These are phyloP conservation scores for Hucho hucho DNA, from an alignment of 2,113 vertebrate species.

Conservation along the genomic window DNA sequence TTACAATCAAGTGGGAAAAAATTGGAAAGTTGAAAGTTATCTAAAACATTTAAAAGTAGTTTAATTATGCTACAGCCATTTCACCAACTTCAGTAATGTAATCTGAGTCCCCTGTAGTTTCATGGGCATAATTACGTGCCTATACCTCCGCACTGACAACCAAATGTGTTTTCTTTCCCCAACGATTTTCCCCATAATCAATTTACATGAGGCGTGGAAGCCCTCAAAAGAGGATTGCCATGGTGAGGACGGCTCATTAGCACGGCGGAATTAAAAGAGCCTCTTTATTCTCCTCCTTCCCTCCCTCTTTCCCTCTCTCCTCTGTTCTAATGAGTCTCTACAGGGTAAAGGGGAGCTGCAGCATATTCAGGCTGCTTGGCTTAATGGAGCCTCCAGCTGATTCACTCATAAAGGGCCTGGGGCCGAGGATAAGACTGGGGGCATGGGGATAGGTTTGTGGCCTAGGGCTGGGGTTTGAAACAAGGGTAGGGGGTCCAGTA, in stretches of 20 bases:
- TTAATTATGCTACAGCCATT: background rate
- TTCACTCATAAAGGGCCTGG: conserved; percentile 40
- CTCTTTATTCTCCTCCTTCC: conserved; percentile 14
- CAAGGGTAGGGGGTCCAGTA: background rate
- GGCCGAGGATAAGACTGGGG: conserved; percentile 14
- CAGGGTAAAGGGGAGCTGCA: conserved; percentile 52
- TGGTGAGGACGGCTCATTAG: conserved; percentile 63
- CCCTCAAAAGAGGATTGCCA: conserved; percentile 47
- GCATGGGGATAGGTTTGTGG: conserved; percentile 16
- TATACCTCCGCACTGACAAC: background rate
- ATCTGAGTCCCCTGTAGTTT: background rate
- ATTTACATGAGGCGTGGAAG: conserved; percentile 28
- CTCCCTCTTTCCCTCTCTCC: conserved; percentile 5
- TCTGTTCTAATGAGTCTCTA: conserved; percentile 56
- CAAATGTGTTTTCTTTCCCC: conserved; percentile 5
- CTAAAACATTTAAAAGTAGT: background rate
- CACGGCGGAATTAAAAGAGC: conserved; percentile 51
- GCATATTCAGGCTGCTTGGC: conserved; percentile 43
- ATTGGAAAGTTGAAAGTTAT: background rate
- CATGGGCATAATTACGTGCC: conserved; percentile 14
- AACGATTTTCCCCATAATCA: conserved; percentile 26
- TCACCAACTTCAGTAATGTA: background rate
- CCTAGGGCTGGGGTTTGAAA: background rate
- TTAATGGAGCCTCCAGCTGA: conserved; percentile 64
- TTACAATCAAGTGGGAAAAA: background rate